A percentile compares a stretch with the other conserved stretches of the same genome.
phyloP scores from a whole-genome alignment of 2,797 vertebrate species.

The Pangasius macronema region DNA sequence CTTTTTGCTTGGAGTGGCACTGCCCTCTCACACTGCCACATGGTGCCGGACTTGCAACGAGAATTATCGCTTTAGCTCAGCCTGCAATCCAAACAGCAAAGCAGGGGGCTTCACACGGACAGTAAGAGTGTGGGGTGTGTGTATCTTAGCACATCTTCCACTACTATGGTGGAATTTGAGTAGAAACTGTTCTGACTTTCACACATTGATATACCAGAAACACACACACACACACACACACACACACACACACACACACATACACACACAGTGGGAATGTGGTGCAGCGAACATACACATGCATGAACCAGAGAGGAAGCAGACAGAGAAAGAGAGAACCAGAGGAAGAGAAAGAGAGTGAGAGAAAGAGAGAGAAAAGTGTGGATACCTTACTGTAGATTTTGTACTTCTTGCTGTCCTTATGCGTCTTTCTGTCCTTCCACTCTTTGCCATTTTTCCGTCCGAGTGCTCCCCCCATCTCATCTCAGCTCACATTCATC shows the following conservation, averaged over 20 bases:
- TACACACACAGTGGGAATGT: slow-evolving; percentile 28
- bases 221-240: slow-evolving; percentile 22
- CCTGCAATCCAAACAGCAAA: slow-evolving; percentile 13
- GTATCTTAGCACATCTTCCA: background rate
- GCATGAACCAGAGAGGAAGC: slow-evolving; percentile 23
- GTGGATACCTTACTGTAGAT: slow-evolving; percentile 81
- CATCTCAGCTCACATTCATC: slow-evolving; percentile 58
- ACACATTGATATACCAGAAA: slow-evolving; percentile 38
- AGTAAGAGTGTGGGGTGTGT: background rate
- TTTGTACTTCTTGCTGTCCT: slow-evolving; percentile 74
- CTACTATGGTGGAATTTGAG: slow-evolving; percentile 11
- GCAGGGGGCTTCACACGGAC: background rate
- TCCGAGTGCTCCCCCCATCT: slow-evolving; percentile 60
- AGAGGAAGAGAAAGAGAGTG: slow-evolving; percentile 28
- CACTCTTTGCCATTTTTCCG: slow-evolving; percentile 72
- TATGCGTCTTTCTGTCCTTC: slow-evolving; percentile 65
- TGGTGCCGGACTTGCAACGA: background rate
- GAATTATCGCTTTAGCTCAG: slow-evolving; percentile 28
- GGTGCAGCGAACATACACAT: slow-evolving; percentile 26
- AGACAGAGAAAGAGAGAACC: slow-evolving; percentile 22
- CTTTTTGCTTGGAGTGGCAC: background rate
- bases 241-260: slow-evolving; percentile 12
- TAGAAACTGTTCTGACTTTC: background rate
- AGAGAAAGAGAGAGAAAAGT: slow-evolving; percentile 20
- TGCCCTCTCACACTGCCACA: slow-evolving; percentile 26